A percentile compares a stretch with the other conserved stretches of the same genome.
Conservation (phyloP, 2,888 invertebrate genomes). For the Drosophila eohydei region DNA sequence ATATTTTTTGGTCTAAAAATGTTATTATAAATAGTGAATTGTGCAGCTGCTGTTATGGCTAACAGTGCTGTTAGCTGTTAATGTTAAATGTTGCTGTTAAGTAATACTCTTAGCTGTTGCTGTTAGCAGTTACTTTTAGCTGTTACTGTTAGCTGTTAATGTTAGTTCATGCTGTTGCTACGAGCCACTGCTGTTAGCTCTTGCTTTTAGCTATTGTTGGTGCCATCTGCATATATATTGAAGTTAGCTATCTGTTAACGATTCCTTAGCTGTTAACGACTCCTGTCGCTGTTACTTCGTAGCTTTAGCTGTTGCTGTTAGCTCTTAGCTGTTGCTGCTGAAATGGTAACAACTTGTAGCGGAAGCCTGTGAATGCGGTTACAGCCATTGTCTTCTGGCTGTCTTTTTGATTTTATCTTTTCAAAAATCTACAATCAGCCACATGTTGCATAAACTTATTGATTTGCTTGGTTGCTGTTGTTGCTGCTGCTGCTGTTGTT, state of each 20-base stretch:
- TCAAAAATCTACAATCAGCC: constrained; percentile 62
- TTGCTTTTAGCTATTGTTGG: not conserved
- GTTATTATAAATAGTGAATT: constrained; percentile 25
- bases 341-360: constrained; percentile 66
- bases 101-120: not conserved
- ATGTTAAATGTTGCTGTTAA: constrained; percentile 4
- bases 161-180: not conserved
- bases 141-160: not conserved
- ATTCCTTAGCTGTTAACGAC: not conserved
- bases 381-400: constrained; percentile 63
- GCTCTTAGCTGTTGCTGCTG: constrained; percentile 7
- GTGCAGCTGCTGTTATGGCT: constrained; percentile 12
- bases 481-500: constrained; percentile 33
- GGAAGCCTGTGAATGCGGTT: constrained; percentile 55
- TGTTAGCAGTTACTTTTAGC: not conserved
- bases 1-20: constrained; percentile 62
- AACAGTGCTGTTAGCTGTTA: constrained; percentile 20
- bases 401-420: constrained; percentile 67
- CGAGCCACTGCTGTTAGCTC: not conserved
- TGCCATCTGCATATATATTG: not conserved
- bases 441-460: constrained; percentile 76
- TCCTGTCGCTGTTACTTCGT: not conserved
- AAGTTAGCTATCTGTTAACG: not conserved
- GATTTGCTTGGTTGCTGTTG: constrained; percentile 54
- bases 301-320: not conserved